Base-by-base conservation (phyloP, 1,140 invertebrate species). In the Pseudomyrmex concolor region DNA sequence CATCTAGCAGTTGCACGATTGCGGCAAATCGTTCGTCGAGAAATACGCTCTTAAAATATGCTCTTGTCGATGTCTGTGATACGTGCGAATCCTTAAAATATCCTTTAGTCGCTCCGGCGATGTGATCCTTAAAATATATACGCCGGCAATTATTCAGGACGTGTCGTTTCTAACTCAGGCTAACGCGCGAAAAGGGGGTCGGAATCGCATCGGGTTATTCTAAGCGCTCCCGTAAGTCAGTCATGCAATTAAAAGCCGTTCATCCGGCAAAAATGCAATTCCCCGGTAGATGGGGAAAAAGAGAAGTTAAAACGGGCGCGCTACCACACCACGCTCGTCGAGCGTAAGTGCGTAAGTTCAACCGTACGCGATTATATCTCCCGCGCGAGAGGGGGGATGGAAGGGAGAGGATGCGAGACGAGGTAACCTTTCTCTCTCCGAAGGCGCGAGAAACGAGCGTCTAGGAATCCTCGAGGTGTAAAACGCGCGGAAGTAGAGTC, bases 401-500 rank as follows among this genome's bases (percentile, higher is more conserved):
- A 15, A n/a, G 15, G 15, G 34, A 2, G 22, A 3, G 9, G 25
- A 8, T 10, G 7, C 7, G 62, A 64, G 34, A 34, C n/a, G 63
- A 45, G 17, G 17, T 17, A 22, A 54, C 5, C 1, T 13, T 51
- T 17, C 51, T 34, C 22, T 3, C 10, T 34, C 34, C 22, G 19
- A 57, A 7, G 54, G 13, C 13, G 13, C 19, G 71, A 48, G 62
- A 54, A 54, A 60, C 70, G 59, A 66, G 25, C 72, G 78, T 68
- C 72, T n/a, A 1, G 19, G 70, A 59, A 63, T 59, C 48, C 59
- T 81, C 66, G 17, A 60, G 85, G 86, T 86, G 86, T 84, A 77
- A 87, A 87, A 34, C 34, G 34, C 34, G 34, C 86, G 86, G 86
- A 88, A 88, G 78, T 88, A 82, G 83, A 82, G 83, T 77, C 86